Percentiles rank a stretch among this genome's conserved stretches.
phyloP scores from a whole-genome alignment of 2,797 vertebrate species.

The Mionectes olivaceus region DNA sequence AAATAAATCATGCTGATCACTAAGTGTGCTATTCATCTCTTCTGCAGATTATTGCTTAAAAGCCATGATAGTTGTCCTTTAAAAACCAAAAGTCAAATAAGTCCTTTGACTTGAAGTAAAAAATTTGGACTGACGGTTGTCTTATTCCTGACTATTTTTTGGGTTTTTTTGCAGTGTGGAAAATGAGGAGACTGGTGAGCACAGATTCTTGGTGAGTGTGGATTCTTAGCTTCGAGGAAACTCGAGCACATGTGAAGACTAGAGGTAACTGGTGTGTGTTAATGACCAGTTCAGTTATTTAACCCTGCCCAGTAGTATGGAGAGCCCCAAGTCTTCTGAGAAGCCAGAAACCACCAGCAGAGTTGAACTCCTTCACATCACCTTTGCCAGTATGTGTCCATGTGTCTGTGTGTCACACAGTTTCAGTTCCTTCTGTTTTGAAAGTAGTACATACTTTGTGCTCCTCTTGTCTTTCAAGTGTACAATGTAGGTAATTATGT shows the following conservation, averaged over 20 bases:
- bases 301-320: background rate
- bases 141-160: background rate
- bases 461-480: background rate
- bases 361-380: background rate
- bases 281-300: background rate
- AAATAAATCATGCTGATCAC: background rate
- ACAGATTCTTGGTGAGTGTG: background rate
- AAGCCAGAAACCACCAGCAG: background rate
- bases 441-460: background rate
- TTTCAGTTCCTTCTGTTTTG: background rate
- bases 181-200: background rate
- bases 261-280: background rate
- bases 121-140: background rate
- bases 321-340: background rate
- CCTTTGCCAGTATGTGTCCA: background rate
- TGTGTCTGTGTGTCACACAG: background rate
- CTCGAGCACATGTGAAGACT: rapidly evolving
- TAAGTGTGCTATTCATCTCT: background rate
- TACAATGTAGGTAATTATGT: background rate
- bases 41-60: background rate
- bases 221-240: background rate
- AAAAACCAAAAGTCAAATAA: background rate
- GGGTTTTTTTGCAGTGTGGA: background rate
- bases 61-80: background rate
- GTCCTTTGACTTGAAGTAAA: background rate